phyloP scores from a whole-genome alignment of 2,113 vertebrate species.

The Neopipo cinnamomea region DNA sequence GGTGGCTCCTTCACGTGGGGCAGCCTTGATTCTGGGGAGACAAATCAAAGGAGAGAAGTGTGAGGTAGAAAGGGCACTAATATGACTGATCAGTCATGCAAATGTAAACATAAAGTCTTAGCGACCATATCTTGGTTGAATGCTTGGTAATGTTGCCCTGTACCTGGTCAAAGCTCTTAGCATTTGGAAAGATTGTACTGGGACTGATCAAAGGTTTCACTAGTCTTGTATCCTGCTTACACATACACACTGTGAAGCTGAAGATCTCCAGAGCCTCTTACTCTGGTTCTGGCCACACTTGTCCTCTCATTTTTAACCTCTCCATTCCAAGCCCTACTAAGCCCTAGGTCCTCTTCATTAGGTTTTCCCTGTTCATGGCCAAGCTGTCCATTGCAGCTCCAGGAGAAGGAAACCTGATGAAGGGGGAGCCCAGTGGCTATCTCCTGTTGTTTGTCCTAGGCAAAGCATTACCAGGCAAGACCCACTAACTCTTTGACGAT shows the following conservation, averaged over 20 bases:
- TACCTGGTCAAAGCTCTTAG: background rate
- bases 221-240: background rate
- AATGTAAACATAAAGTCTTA: background rate
- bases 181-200: background rate
- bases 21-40: constrained; percentile 38
- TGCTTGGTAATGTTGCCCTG: rapidly evolving
- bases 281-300: background rate
- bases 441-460: background rate
- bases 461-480: background rate
- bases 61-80: background rate
- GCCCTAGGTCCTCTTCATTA: background rate
- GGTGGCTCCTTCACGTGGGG: background rate
- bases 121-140: background rate
- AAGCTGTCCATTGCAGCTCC: background rate
- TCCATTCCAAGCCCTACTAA: background rate
- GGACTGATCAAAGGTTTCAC: background rate
- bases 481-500: background rate
- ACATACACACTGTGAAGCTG: rapidly evolving
- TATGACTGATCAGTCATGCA: background rate
- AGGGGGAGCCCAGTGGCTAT: background rate
- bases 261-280: background rate
- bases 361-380: background rate
- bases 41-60: background rate
- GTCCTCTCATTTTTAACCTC: background rate
- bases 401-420: background rate